Evolutionary conservation across 2,888 invertebrate genomes (phyloP).

Genomic region (Lasioglossum oenotherae): DNA sequence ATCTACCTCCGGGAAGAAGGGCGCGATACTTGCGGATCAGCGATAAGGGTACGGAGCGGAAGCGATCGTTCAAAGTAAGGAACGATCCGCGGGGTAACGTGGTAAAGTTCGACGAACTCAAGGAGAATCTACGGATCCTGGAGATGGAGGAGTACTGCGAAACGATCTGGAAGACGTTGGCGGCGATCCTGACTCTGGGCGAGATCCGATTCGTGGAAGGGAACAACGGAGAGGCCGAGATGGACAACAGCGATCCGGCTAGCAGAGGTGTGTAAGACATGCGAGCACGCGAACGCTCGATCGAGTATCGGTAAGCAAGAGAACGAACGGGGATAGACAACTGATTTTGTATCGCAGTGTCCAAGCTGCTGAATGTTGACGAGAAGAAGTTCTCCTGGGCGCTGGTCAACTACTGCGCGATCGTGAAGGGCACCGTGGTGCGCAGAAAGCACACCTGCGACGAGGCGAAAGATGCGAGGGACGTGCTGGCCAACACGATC

Average conservation of each 20-base stretch:
- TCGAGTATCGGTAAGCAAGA: neutral
- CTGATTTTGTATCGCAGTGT: conserved; percentile 85
- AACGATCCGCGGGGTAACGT: conserved; percentile 89
- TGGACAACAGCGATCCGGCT: conserved; percentile 90
- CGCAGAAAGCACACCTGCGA: conserved; percentile 89
- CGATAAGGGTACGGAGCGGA: conserved; percentile 85
- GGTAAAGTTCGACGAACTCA: conserved; percentile 87
- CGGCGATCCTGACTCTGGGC: conserved; percentile 92
- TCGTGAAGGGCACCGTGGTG: conserved; percentile 90
- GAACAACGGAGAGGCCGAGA: conserved; percentile 88
- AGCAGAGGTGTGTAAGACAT: conserved; percentile 84
- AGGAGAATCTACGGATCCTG: conserved; percentile 87
- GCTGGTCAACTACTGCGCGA: conserved; percentile 93
- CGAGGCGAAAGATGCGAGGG: conserved; percentile 93
- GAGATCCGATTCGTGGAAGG: conserved; percentile 91
- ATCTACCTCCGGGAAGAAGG: conserved; percentile 88
- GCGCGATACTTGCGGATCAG: conserved; percentile 91
- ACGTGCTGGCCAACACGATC: conserved; percentile 93
- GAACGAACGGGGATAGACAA: neutral
- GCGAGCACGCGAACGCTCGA: neutral
- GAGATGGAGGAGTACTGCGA: conserved; percentile 91
- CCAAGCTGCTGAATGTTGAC: conserved; percentile 91
- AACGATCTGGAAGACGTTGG: conserved; percentile 89
- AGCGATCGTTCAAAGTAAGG: conserved; percentile 87
- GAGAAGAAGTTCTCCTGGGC: conserved; percentile 94